These are phyloP conservation scores for Drosophila lacteicornis DNA, from an alignment of 1,140 invertebrate genomes.

Conservation along the genomic window DNA sequence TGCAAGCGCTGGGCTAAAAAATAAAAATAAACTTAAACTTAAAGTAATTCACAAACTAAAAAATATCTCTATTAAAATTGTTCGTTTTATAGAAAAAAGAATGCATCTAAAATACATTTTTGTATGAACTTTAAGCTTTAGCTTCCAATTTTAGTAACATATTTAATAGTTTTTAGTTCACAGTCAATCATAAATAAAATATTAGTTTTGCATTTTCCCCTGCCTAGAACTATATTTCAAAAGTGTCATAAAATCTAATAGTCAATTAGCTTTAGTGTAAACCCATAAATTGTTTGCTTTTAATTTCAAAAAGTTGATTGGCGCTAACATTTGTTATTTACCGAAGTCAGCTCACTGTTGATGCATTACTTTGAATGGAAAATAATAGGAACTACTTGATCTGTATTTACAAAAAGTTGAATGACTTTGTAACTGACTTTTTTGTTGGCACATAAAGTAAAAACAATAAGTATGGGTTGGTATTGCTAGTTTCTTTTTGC, in stretches of 20 bases:
- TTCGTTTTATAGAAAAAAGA: neutral
- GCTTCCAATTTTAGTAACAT: neutral
- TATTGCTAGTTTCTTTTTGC: neutral
- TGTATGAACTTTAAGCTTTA: neutral
- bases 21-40: no score
- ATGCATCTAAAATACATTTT: neutral
- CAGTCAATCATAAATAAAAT: neutral
- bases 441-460: neutral
- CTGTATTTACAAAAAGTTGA: neutral
- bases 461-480: neutral
- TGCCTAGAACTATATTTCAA: neutral
- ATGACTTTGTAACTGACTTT: neutral
- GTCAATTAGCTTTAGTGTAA: neutral
- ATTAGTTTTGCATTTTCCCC: neutral
- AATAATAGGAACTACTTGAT: neutral
- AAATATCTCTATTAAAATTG: no score
- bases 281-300: neutral
- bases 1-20: no score
- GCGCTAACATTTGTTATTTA: constrained; percentile 1
- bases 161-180: neutral
- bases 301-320: neutral
- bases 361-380: neutral
- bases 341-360: neutral
- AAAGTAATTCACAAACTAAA: no score
- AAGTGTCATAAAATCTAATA: neutral